Evolutionary conservation across 2,888 invertebrate genomes (phyloP), one percentile per base, ranked within the genome.

Genomic region (Hydriomena furcata): DNA sequence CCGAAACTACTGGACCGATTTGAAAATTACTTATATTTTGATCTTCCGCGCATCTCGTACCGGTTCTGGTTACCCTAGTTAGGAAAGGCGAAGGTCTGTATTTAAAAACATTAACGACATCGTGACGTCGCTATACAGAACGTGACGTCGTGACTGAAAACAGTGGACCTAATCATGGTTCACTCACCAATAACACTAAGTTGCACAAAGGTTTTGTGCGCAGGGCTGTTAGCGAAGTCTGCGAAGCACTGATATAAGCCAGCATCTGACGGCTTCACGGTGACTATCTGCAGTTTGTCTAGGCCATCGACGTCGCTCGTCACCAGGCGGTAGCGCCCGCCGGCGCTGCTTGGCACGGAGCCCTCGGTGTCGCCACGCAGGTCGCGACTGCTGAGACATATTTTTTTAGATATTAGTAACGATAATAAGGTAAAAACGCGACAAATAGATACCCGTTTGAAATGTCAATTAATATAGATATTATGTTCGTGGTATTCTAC

Each of bases 321-420:
- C 38, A 85, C 68, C 47, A 83, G 71, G 13, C 71, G 74, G 65
- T 81, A 88, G 3, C 84, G 74, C 1, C 71, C 69, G 38, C 64
- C 68, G 38, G 69, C 69, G 38, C 64, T 68, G 38, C 68, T 1
- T 4, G 47, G 20, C 2, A 7, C 30, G 3, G 12, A 25, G 10
- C 61, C 65, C 21, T 66, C 68, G 1, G 67, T 71, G 24, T 65
- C 79, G 35, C 64, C 72, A 46, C 89, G 86, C 25, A 82, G 66
- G 67, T 90, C 90, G 58, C 84, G 82, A 73, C 90, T 90, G 87
- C 79, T 83, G 71, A 71, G 70, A 38, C 79, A 79, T 66, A 66
- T 55, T 27, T 25, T 49, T 7, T 37, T 20, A 36, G 30, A 38
- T 47, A 21, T 40, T 27, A 20, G 2, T 12, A 7, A 6, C 12